phyloP scores from a whole-genome alignment of 2,888 invertebrate species.

The Agriopis leucophaearia region DNA sequence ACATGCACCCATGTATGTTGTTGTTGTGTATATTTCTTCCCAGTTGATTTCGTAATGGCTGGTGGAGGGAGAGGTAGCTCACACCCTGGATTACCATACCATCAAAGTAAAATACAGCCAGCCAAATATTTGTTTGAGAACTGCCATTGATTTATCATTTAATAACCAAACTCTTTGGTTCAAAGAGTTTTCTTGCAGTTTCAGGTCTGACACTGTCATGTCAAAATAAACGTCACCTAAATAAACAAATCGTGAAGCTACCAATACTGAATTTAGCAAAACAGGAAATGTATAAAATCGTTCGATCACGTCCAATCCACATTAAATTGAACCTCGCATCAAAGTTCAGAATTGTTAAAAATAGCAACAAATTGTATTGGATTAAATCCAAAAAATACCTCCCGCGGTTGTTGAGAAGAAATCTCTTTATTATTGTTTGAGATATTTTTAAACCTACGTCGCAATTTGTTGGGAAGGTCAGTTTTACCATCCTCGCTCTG shows the following conservation, averaged over 20 bases:
- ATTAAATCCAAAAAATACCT: constrained; percentile 23
- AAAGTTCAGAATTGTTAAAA: not conserved
- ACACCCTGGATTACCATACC: no score
- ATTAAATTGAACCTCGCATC: constrained; percentile 4
- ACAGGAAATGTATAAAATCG: constrained; percentile 24
- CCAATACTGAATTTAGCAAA: constrained; percentile 5
- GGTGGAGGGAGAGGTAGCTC: no score
- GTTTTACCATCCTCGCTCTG: not conserved
- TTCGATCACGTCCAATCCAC: constrained; percentile 2
- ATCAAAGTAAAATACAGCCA: not conserved
- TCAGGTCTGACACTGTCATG: not conserved
- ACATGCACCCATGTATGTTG: no score
- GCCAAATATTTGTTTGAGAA: no score
- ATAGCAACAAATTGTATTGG: constrained; percentile 5
- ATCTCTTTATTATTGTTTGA: constrained; percentile 27
- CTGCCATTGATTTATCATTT: not conserved
- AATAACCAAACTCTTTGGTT: not conserved
- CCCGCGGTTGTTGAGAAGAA: constrained; percentile 11
- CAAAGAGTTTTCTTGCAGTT: not conserved
- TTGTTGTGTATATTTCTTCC: no score
- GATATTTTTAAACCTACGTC: not conserved
- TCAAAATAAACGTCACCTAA: not conserved
- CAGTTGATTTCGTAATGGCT: no score
- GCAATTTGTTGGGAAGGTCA: constrained; percentile 18
- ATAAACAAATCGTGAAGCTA: constrained; percentile 22